Base-by-base conservation (phyloP, 2,113 vertebrate species). In the Pandion haliaetus region DNA sequence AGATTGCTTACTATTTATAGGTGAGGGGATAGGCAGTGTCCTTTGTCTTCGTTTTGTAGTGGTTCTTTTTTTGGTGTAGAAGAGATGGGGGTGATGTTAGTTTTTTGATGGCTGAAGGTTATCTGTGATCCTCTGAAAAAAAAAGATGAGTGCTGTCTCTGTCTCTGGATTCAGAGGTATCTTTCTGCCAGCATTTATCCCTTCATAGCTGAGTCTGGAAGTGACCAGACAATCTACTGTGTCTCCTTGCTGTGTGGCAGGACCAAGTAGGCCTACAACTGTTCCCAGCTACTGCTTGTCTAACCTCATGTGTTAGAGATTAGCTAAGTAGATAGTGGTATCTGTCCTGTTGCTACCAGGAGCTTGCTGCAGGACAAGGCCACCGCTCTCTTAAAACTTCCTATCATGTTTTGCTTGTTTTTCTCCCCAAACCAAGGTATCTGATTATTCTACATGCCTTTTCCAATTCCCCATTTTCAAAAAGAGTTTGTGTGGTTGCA, bases 251-350 rank as follows among this genome's bases (percentile, higher is more conserved):
- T 96, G 63, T 3, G 10, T 90, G 93, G 49, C 78, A 85, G 70
- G 62, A 49, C 36, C 52, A 86, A 80, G 34, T 23, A 83, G 71
- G 19, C 40, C 40, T 66, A 49, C 72, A 85, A 66, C 21, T 32
- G 66, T 65, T 82, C 45, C 77, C n/a, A 71, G 72, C 15, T 57
- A 2, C 11, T 93, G 93, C 91, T 93, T 94, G 87, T 82, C 19
- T 93, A 91, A 80, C 28, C 66, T 93, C 5, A 7, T 0, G 3
- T 73, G 81, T 72, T 40, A 49, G 47, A 72, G 91, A 45, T 52
- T 44, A 90, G 71, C 61, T 23, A 17, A 71, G 24, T 11, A 80
- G 87, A 9, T 29, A 79, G 66, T 44, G 36, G 31, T 49, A 1
- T 71, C 45, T 74, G 49, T 57, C 40, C 82, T 12, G 1, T 8